Base-by-base conservation (phyloP, 2,888 invertebrate genomes). In the Drosophila anomelani region DNA sequence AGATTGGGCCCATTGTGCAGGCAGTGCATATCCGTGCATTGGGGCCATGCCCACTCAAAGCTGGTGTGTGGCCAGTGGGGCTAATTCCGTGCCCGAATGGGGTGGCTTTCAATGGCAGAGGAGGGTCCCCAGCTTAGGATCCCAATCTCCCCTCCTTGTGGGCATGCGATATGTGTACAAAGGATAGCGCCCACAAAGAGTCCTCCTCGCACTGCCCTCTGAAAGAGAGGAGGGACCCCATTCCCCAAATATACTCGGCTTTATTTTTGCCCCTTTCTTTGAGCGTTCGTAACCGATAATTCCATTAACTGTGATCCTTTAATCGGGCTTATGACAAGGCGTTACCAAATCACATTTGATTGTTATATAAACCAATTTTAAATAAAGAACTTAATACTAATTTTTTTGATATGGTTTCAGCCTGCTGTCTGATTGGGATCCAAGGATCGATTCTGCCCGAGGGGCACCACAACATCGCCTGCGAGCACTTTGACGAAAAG, bases 401-500 rank as follows among this genome's bases (percentile, higher is more conserved):
- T 36, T n/a, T 12, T 12, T n/a, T 12, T 7, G 3, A 6, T 12
- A 1, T 15, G 10, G 12, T 15, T 53, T 46, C 54, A 81, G 84
- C 32, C 47, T 75, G 72, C 63, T 73, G 67, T 60, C 49, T 58
- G n/a, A 26, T 75, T 7, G 34, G 66, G 8, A 56, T 66, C 55
- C 56, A 63, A 8, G 77, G 76, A 39, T 88, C 90, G n/a, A 87
- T 91, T 8, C 70, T 91, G 63, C 89, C 89, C 38, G 89, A 89
- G 54, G 83, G 80, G 44, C 87, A 88, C 64, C 86, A 86, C 68
- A 88, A 87, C 78, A 88, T 92, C 32, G 84, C 90, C 69, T 92
- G 92, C 77, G 91, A 92, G 73, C 85, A 85, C 43, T 92, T 88
- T 55, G 87, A 92, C 74, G 90, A 90, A 58, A 90, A 89, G 72